Evolutionary conservation across 1,140 invertebrate genomes (phyloP), one percentile per base, ranked within the genome.

Genomic region (Tetranychus cinnabarinus): DNA sequence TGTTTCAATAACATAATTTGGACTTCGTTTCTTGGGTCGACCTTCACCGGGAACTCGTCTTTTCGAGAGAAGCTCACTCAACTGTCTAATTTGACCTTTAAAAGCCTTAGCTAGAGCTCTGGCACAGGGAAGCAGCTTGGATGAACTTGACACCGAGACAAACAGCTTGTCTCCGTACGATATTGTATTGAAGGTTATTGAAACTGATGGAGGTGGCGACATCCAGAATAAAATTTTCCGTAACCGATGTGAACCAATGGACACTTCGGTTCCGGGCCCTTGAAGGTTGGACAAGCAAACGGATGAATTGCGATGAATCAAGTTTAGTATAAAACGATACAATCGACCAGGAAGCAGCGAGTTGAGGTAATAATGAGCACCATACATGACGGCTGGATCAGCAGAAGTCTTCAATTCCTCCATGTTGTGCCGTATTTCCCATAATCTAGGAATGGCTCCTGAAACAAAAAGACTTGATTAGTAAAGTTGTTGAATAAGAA

Each of bases 381-480:
- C 73, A 63, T 74, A 76, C 60, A 77, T 72, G 4, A 79, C 71
- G 35, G 76, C 74, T 1, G 76, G 71, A 62, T 78, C 76, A 5
- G 77, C 72, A 47, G 75, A 76, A 2, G 72, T 69, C 66, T 76
- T 74, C 36, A 78, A 68, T 34, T 76, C 69, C 42, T 77, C 74
- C 69, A 79, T 72, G 7, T 69, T 67, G 48, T 73, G 68, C 45
- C 77, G 72, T 31, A 77, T 73, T 42, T 74, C 74, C 79, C 79
- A 80, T 5, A 80, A 70, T n/a, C 78, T 68, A 10, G 79, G 79
- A 54, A 80, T 76, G n/a, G 76, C 74, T 10, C 77, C 77, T 56
- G n/a, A 31, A 52, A 3, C 37, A 12, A 35, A 31, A 12, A 42
- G 56, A 13, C 3, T 39, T 23, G 23, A 23, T 23, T 23, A 23